Evolutionary conservation across 2,797 vertebrate genomes (phyloP).

Genomic region (Myiothlypis coronata): DNA sequence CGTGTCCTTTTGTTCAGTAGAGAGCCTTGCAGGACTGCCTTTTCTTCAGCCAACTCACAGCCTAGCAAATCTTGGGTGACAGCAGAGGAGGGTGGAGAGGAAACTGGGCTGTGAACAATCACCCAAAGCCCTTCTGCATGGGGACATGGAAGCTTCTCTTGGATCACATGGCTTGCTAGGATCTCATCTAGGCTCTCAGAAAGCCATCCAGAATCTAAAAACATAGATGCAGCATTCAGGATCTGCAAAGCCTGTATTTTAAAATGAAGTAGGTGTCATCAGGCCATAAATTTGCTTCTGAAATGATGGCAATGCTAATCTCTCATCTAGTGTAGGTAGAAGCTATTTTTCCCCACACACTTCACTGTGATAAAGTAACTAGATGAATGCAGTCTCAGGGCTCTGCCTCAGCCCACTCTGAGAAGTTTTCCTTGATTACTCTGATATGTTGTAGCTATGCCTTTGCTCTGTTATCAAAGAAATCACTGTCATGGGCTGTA

Average conservation of each 20-base stretch:
- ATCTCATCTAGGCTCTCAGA: neutral
- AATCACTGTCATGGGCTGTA: neutral
- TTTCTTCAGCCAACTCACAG: neutral
- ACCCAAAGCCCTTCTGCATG: neutral
- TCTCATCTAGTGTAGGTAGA: slow-evolving; percentile 15
- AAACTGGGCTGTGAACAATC: neutral
- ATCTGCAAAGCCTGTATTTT: slow-evolving; percentile 13
- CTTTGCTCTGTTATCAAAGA: neutral
- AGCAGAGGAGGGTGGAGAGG: neutral
- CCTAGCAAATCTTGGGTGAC: neutral
- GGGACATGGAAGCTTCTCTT: neutral
- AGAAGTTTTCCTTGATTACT: neutral
- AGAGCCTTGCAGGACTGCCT: neutral
- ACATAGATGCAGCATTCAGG: neutral
- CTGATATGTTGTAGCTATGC: neutral
- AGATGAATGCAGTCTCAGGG: neutral
- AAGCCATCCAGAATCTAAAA: neutral
- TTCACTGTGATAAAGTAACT: neutral
- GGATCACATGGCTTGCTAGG: neutral
- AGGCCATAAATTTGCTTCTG: slow-evolving; percentile 46
- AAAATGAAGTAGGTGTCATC: slow-evolving; percentile 29
- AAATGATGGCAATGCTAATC: slow-evolving; percentile 27
- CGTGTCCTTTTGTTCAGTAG: neutral
- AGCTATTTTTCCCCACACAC: neutral
- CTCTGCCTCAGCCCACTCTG: neutral